Evolutionary conservation across 2,888 invertebrate genomes (phyloP), one percentile per base, ranked within the genome.

Genomic region (Synergus umbraculus): DNA sequence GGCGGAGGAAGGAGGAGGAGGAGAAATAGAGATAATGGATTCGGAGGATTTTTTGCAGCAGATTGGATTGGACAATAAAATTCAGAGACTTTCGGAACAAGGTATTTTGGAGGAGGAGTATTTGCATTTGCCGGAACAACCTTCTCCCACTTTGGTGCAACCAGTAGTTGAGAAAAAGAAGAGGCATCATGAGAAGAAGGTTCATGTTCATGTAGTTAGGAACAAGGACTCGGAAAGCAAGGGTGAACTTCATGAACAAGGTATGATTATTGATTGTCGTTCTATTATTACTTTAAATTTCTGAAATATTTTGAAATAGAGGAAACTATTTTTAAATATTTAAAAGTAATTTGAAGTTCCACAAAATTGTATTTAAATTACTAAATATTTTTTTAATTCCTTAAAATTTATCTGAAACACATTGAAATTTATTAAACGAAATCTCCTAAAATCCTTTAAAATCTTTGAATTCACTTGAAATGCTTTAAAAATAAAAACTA

Each of bases 161-260:
- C n/a, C 73, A 2, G 10, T 5, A 4, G 4, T n/a, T 9, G 73
- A 73, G 15, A 73, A 73, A 1, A 73, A 73, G 12, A 73, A 37
- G 7, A 67, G 73, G n/a, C 73, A 69, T 69, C 69, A 73, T 54
- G 73, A 73, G 41, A 73, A 73, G 12, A 73, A 73, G 54, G n/a
- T 73, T 4, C 54, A 54, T 15, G 73, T 73, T 54, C 73, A 73
- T 9, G 73, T 73, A 0, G 54, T 73, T 29, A 37, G 73, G n/a
- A 29, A 41, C 3, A 73, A 73, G n/a, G 73, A 73, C 0, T n/a
- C 49, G n/a, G 22, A 4, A 54, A 73, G 9, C 37, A 54, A 58
- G 29, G n/a, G 18, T 10, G 69, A 69, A n/a, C 4, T 29, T 29
- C 49, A 69, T 9, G 69, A 49, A 66, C 41, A 66, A 69, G 49